A percentile compares a stretch with the other conserved stretches of the same genome.
Conservation (phyloP, 2,113 vertebrate species). For the Hucho hucho region DNA sequence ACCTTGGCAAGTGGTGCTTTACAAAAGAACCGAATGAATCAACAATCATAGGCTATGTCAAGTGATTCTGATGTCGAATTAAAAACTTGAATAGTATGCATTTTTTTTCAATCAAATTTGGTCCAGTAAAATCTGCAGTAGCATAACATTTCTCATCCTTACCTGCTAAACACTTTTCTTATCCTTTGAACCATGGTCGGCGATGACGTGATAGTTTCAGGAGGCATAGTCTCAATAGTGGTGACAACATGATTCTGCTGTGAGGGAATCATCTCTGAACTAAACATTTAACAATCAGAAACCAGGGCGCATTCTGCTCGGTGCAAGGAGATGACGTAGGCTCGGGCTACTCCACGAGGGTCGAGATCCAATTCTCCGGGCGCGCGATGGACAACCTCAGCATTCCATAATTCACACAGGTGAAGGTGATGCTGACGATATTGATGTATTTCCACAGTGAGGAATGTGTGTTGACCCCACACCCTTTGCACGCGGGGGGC, state of each 20-base stretch:
- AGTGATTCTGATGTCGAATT: neutral
- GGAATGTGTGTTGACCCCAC: too few species aligned
- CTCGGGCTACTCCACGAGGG: slow-evolving; percentile 39
- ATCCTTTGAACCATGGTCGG: slow-evolving; percentile 78
- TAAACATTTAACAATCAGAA: slow-evolving; percentile 66
- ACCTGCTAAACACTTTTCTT: slow-evolving; percentile 86
- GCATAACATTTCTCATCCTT: slow-evolving; percentile 43
- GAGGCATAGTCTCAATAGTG: slow-evolving; percentile 83
- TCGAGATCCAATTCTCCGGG: slow-evolving; percentile 25
- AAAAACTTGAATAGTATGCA: too few species aligned
- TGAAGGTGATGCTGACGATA: slow-evolving; percentile 7
- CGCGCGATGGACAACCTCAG: slow-evolving; percentile 24
- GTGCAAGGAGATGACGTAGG: slow-evolving; percentile 43
- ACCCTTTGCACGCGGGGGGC: neutral
- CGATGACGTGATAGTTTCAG: slow-evolving; percentile 70
- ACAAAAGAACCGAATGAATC: slow-evolving; percentile 2
- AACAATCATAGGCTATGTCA: neutral
- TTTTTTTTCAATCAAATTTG: neutral
- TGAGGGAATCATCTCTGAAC: slow-evolving; percentile 69
- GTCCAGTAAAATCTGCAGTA: neutral
- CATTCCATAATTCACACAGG: slow-evolving; percentile 40
- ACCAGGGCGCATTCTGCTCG: slow-evolving; percentile 74
- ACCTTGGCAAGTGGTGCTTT: slow-evolving; percentile 24
- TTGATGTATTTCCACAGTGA: slow-evolving; percentile 25
- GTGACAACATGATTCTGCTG: slow-evolving; percentile 83